Percentiles rank a stretch among this genome's conserved stretches.
phyloP scores from a whole-genome alignment of 2,113 vertebrate genomes.

The Pangasianodon hypophthalmus region DNA sequence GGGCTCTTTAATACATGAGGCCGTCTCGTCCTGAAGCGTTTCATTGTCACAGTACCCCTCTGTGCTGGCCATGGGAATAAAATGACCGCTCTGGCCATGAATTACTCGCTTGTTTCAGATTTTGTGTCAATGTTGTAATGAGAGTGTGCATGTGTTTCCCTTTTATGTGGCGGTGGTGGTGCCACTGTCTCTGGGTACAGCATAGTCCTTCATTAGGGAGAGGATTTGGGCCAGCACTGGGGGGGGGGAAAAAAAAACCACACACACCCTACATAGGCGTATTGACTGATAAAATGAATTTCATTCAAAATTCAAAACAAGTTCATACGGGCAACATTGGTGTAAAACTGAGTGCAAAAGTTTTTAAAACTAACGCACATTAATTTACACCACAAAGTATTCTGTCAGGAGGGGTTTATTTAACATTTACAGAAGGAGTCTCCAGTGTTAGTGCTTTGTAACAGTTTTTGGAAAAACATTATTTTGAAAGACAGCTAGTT shows the following conservation, averaged over 20 bases:
- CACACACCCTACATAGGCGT: background rate
- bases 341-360: background rate
- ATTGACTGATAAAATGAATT: background rate
- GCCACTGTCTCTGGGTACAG: conserved; percentile 38
- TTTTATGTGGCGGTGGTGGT: conserved; percentile 26
- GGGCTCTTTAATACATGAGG: conserved; percentile 41
- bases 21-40: conserved; percentile 16
- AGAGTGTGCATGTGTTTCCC: conserved; percentile 28
- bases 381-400: background rate
- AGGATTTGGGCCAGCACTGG: conserved; percentile 5
- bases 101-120: conserved; percentile 53
- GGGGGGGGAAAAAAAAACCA: background rate
- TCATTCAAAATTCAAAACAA: background rate
- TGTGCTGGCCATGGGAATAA: conserved; percentile 55
- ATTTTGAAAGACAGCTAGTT: background rate
- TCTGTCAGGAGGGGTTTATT: background rate
- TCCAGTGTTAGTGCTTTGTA: background rate
- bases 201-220: conserved; percentile 38
- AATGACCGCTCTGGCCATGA: conserved; percentile 51
- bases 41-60: conserved; percentile 50
- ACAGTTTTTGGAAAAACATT: background rate
- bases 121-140: conserved; percentile 53
- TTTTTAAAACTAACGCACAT: background rate
- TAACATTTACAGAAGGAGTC: background rate
- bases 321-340: background rate